Evolutionary conservation across 2,797 vertebrate genomes (phyloP), one percentile per base, ranked within the genome.

Genomic region (Enteromius thamalakanensis): DNA sequence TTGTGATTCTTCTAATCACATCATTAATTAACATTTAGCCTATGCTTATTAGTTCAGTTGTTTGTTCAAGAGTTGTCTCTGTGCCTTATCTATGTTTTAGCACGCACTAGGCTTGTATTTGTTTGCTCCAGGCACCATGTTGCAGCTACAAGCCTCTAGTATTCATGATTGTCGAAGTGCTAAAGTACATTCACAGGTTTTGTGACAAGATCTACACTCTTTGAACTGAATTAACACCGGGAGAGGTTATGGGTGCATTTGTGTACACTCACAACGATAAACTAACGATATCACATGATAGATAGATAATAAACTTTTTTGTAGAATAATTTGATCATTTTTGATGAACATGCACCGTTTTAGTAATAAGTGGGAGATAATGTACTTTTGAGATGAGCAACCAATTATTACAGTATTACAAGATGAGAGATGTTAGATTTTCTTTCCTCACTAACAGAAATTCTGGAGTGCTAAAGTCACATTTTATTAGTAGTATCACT

Each of bases 1-100:
- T 84, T 84, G 88, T 86, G 88, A 87, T 87, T 90, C 87, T 84
- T 87, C 76, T 69, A 89, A 89, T 88, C 51, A 65, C 79, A 82
- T 82, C 58, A 72, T 85, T 85, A 83, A 67, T 70, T 78, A 3
- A 53, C 42, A 62, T 64, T 45, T 74, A 53, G 81, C 81, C 75
- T 82, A 51, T 72, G 75, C 42, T 47, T 87, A 71, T 23, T 21
- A 65, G 64, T 85, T 86, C 45, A 45, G 53, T 81, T 72, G 64
- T 47, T 76, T 40, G 65, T 84, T 83, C 71, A 84, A 84, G 79
- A 87, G 85, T 86, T 84, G 71, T 86, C 82, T 68, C 77, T 86
- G 87, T 88, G 87, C 86, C 87, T 88, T 88, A 79, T 78, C 65
- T 78, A 64, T 78, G 75, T 83, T 78, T 71, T 47, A 80, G 70